Base-by-base conservation (phyloP, 1,140 invertebrate species). In the Pseudoatta argentina region DNA sequence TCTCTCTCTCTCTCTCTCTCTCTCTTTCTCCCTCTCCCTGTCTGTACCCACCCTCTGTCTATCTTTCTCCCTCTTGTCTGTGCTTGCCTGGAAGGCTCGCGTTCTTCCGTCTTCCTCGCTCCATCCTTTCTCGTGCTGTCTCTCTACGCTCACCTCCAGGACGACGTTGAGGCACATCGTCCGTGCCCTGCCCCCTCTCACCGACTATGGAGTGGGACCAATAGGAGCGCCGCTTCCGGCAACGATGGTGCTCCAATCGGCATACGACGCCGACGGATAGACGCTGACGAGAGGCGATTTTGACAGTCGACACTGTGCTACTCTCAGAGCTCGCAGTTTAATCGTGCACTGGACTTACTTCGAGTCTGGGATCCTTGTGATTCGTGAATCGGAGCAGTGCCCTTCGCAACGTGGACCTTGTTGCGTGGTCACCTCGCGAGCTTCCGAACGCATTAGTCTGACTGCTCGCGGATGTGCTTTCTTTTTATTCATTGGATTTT, bases 151-250 rank as follows among this genome's bases (percentile, higher is more conserved):
- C 69, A 66, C 51, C 78, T 86, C 78, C 88, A 72, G 77, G 88
- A 88, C 87, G 64, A 77, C 79, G 71, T 82, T 76, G 83, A 71
- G 71, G 83, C 87, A 85, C 87, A 71, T 86, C 87, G 85, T n/a
- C 86, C 71, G 75, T 81, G 82, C 88, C 86, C 86, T 76, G 66
- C 69, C 76, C 72, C 85, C 87, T 72, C 86, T 75, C 67, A 8
- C 51, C 24, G 71, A 55, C 61, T 57, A 86, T 39, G 57, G 78
- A 81, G 51, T 83, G 86, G 72, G 78, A 86, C 91, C 93, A 92
- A 86, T 85, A 73, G 86, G 76, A 87, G 71, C 61, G 75, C 72
- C 90, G 91, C 91, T 92, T 91, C 90, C 89, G 91, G 90, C 89
- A 85, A 88, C 86, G 85, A 76, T 63, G 86, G 77, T 86, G 85